phyloP scores from a whole-genome alignment of 2,797 vertebrate genomes.

The Phyllotis vaccarum region DNA sequence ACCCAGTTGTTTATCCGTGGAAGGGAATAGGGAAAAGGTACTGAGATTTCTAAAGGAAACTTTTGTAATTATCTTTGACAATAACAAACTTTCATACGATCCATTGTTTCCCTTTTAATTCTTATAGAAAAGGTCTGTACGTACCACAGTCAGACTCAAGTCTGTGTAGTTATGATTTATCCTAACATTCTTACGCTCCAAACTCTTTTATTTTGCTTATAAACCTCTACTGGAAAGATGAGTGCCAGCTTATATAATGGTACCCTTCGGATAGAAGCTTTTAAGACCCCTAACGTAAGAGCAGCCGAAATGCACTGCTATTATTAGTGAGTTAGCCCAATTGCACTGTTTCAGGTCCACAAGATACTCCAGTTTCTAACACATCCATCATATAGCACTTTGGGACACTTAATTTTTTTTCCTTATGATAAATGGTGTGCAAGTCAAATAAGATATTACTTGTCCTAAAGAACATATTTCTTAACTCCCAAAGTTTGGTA shows the following conservation, averaged over 20 bases:
- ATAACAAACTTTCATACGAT: neutral
- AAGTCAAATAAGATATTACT: neutral
- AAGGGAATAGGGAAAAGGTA: neutral
- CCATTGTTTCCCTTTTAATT: neutral
- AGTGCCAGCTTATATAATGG: neutral
- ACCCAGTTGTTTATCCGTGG: neutral
- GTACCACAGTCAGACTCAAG: neutral
- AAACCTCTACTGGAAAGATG: neutral
- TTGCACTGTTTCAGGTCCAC: neutral
- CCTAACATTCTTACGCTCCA: neutral
- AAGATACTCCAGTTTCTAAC: neutral
- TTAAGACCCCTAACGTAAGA: neutral
- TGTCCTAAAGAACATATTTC: neutral
- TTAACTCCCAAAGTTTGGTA: neutral
- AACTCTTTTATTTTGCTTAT: neutral
- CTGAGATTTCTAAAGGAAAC: slow-evolving; percentile 4
- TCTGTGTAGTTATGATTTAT: neutral
- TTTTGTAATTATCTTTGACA: neutral
- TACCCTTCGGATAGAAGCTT: neutral
- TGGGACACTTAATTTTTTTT: neutral
- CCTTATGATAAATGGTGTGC: neutral
- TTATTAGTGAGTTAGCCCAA: neutral
- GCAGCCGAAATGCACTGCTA: neutral
- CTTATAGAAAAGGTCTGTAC: neutral
- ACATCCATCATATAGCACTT: neutral